Percentiles rank a stretch among this genome's conserved stretches.
phyloP scores from a whole-genome alignment of 2,888 invertebrate genomes.

The Cylindroiulus punctatus region DNA sequence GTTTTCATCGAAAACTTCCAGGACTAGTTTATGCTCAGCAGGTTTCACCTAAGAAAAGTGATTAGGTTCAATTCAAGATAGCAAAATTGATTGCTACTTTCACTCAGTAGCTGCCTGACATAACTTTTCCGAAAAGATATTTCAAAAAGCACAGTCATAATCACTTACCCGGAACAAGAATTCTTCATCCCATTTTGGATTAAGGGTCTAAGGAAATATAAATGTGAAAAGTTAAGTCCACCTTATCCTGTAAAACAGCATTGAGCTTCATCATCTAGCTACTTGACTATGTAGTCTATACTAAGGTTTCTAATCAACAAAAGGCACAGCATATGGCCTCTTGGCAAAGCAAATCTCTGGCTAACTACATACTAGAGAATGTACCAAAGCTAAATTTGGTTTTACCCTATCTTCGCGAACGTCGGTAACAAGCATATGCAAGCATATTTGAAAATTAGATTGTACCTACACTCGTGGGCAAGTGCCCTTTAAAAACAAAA shows the following conservation, averaged over 20 bases:
- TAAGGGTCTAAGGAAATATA: slow-evolving; percentile 79
- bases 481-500: slow-evolving; percentile 59
- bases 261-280: not conserved
- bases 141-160: not conserved
- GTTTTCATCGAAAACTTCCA: slow-evolving; percentile 99
- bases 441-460: slow-evolving; percentile 44
- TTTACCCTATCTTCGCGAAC: slow-evolving; percentile 22
- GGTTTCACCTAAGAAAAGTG: slow-evolving; percentile 79
- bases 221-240: slow-evolving; percentile 50
- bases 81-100: too few species aligned
- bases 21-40: slow-evolving; percentile 87
- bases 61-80: not conserved
- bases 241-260: not conserved
- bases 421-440: not conserved
- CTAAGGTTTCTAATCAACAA: slow-evolving; percentile 20
- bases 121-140: too few species aligned
- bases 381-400: slow-evolving; percentile 4
- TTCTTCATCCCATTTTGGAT: slow-evolving; percentile 98
- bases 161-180: slow-evolving; percentile 88
- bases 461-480: slow-evolving; percentile 43
- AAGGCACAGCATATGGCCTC: not conserved
- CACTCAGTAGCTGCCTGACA: too few species aligned
- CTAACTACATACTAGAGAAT: not conserved
- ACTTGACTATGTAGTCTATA: not conserved
- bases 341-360: not conserved